phyloP scores from a whole-genome alignment of 1,140 invertebrate genomes.

The Drosophila oshimai region DNA sequence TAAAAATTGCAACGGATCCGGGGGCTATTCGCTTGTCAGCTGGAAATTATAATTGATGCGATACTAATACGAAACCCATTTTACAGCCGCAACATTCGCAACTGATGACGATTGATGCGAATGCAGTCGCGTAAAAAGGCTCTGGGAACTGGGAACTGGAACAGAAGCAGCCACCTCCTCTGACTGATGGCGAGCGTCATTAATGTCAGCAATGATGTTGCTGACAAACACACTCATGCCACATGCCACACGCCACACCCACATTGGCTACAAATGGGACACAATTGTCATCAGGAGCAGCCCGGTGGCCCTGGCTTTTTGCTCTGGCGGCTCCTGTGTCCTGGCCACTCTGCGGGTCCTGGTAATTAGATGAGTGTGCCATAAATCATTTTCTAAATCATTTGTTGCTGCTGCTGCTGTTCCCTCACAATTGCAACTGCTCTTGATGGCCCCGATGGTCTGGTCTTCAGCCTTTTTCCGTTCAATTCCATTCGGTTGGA shows the following conservation, averaged over 20 bases:
- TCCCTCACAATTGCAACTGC: constrained; percentile 38
- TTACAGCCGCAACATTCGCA: constrained; percentile 27
- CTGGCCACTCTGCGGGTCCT: constrained; percentile 59
- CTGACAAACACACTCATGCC: constrained; percentile 48
- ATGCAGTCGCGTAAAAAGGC: constrained; percentile 73
- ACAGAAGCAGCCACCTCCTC: not conserved
- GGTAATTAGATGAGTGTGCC: constrained; percentile 79
- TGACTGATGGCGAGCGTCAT: constrained; percentile 76
- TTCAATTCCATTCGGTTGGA: constrained; percentile 21
- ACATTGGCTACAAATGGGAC: constrained; percentile 57
- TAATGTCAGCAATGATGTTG: constrained; percentile 76
- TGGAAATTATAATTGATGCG: constrained; percentile 77
- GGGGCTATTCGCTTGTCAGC: constrained; percentile 61
- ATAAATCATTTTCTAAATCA: constrained; percentile 80
- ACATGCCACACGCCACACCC: constrained; percentile 7
- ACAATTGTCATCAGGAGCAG: constrained; percentile 69
- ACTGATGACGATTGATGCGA: constrained; percentile 74
- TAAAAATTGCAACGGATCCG: constrained; percentile 60
- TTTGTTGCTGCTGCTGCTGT: constrained; percentile 66
- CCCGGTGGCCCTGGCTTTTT: constrained; percentile 57
- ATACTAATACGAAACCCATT: constrained; percentile 67
- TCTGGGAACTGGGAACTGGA: constrained; percentile 17
- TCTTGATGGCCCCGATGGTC: constrained; percentile 27
- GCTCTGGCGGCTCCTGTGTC: constrained; percentile 16
- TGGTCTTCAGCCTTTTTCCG: constrained; percentile 31